Base-by-base conservation (phyloP, 2,113 vertebrate genomes). In the Abramis brama region DNA sequence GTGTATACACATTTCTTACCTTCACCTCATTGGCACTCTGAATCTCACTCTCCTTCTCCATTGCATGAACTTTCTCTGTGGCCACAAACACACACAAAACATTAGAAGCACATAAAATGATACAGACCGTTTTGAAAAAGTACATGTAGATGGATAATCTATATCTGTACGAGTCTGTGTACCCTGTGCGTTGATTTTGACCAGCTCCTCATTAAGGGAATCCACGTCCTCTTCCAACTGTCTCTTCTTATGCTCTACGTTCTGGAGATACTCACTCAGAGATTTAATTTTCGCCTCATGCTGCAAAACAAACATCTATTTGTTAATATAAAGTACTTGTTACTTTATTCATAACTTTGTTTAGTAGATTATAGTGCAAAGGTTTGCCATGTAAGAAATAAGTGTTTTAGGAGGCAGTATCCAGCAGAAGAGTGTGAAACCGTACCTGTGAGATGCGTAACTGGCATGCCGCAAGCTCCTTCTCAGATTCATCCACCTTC, bases 241-340 rank as follows among this genome's bases (percentile, higher is more conserved):
- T 79, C 98, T 96, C 93, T 98, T 99, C 88, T 99, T 99, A 88
- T 98, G 98, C 89, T 99, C 98, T 89, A 99, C 96, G 19, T 99
- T 99, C 93, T 99, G 97, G 90, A 98, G 96, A 90, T 99, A 98
- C 71, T 99, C 97, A 0, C 97, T 98, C 93, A 99, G 91, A 0
- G 98, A 98, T 92, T 98, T 98, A 93, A 99, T 99, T 92, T 99
- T 98, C 45, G 97, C 97, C 94, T 98, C 97, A 15, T 98, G 97
- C 98, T 99, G 94, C 1, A 30, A 57, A 21, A 17, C 13, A 43
- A 79, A 68, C 36, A 66, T 9, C 10, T 1, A n/a, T 8, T 43
- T 43, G 4, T 85, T 77, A 36, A 57, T 25, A 13, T 71, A 0
- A 21, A 70, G 19, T 17, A 52, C 15, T 52, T 71, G 19, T 71